These are phyloP conservation scores for Columba livia DNA, from an alignment of 2,113 vertebrate genomes.

Conservation along the genomic window DNA sequence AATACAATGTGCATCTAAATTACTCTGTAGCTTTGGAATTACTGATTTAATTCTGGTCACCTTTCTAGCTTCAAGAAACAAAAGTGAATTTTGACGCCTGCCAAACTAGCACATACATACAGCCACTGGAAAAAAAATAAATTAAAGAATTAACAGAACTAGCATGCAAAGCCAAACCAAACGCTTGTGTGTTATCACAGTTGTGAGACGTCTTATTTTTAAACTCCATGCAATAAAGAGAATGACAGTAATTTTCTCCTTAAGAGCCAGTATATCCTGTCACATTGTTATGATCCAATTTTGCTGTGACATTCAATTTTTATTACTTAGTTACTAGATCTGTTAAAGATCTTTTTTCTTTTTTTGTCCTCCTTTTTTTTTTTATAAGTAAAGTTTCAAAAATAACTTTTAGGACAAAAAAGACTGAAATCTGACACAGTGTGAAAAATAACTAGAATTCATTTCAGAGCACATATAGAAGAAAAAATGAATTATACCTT, in stretches of 20 bases:
- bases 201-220: background rate
- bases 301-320: conserved; percentile 5
- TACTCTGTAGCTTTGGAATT: background rate
- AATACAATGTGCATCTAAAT: background rate
- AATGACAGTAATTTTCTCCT: background rate
- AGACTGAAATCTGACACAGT: background rate
- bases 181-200: background rate
- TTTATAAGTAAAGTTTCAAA: background rate
- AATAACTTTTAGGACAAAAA: background rate
- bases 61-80: background rate
- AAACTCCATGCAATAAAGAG: background rate
- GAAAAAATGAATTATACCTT: background rate
- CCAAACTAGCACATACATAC: background rate
- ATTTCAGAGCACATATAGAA: background rate
- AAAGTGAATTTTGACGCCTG: background rate
- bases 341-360: background rate
- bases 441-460: background rate
- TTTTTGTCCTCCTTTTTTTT: too few relatives aligned
- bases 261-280: background rate
- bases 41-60: background rate
- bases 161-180: background rate
- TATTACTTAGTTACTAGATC: background rate
- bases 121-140: background rate
- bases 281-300: conserved; percentile 25
- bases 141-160: background rate